Evolutionary conservation across 2,797 vertebrate species (phyloP), one percentile per base, ranked within the genome.

Genomic region (Myiothlypis chrysogaster): DNA sequence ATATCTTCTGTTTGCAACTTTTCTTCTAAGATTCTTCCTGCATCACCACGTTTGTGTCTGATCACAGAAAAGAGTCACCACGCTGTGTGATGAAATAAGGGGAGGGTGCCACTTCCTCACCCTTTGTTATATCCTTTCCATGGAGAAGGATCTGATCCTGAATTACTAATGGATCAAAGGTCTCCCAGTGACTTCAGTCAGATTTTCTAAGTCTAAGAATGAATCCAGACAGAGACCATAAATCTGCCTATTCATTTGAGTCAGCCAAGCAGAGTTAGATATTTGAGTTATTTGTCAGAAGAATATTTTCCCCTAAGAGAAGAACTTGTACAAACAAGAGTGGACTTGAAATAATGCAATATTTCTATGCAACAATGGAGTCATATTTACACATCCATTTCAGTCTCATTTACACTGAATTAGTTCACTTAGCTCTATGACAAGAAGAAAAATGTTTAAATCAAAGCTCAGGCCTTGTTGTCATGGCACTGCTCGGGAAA

Each of bases 1-100:
- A 59, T 95, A 95, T 94, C 91, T 77, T 92, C 35, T 59, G 18
- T 52, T 90, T 95, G 93, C 84, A 93, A 80, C 64, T 85, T 94
- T 95, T 87, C 87, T 95, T 91, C 86, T 77, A 73, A 95, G 83
- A 96, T 97, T 96, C 91, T 90, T 89, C 94, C 86, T 89, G 92
- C 81, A 83, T 83, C 77, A 44, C 75, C 80, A 70, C 70, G 24
- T 95, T 96, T 94, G 78, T 95, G 91, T 87, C 92, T 96, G 68
- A 86, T 96, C 90, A 71, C n/a, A 94, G 85, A 59, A 77, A 84
- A 93, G 49, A 85, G 50, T 93, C 94, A 83, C 90, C 90, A 87
- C 2, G 64, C 78, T 94, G 72, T 35, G 78, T 71, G 92, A 57
- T 94, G 78, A 89, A 91, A 90, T 46, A 28, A 93, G 34, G 30